Evolutionary conservation across 1,140 invertebrate genomes (phyloP).

Genomic region (Probaryconus sp.): DNA sequence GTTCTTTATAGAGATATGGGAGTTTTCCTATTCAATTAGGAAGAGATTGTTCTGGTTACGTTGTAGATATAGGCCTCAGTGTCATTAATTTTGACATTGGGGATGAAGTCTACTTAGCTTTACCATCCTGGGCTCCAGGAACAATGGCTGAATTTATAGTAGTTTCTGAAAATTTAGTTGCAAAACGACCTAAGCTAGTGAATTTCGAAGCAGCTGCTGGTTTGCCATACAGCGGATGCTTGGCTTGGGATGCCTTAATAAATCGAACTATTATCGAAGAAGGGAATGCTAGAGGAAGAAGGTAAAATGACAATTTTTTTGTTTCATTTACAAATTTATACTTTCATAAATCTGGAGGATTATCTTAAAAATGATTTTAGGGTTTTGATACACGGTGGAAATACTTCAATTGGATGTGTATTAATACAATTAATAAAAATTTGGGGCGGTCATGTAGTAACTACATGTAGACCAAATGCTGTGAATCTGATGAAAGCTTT

Average conservation of each 20-base stretch:
- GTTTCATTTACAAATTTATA: slow-evolving; percentile 15
- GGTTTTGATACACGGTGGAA: slow-evolving; percentile 84
- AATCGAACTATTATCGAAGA: slow-evolving; percentile 78
- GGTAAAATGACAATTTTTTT: too few relatives aligned
- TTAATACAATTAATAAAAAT: slow-evolving; percentile 84
- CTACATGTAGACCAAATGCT: slow-evolving; percentile 79
- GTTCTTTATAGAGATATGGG: slow-evolving; percentile 74
- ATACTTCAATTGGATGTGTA: slow-evolving; percentile 85
- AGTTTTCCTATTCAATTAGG: slow-evolving; percentile 83
- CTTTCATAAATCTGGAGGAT: slow-evolving; percentile 51
- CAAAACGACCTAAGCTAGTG: slow-evolving; percentile 83
- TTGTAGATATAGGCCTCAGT: slow-evolving; percentile 82
- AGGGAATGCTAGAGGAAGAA: slow-evolving; percentile 79
- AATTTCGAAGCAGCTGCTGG: slow-evolving; percentile 84
- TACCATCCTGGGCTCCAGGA: slow-evolving; percentile 81
- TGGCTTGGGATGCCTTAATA: slow-evolving; percentile 83
- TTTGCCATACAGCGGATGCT: slow-evolving; percentile 84
- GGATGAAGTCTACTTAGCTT: slow-evolving; percentile 82
- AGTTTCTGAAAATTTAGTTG: slow-evolving; percentile 79
- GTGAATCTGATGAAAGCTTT: slow-evolving; percentile 79
- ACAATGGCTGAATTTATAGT: slow-evolving; percentile 82
- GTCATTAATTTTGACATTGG: slow-evolving; percentile 82
- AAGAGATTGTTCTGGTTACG: slow-evolving; percentile 83
- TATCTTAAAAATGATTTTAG: too few relatives aligned
- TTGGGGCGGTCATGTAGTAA: slow-evolving; percentile 82